phyloP scores from a whole-genome alignment of 2,113 vertebrate genomes.

The Microcebus griseorufus region DNA sequence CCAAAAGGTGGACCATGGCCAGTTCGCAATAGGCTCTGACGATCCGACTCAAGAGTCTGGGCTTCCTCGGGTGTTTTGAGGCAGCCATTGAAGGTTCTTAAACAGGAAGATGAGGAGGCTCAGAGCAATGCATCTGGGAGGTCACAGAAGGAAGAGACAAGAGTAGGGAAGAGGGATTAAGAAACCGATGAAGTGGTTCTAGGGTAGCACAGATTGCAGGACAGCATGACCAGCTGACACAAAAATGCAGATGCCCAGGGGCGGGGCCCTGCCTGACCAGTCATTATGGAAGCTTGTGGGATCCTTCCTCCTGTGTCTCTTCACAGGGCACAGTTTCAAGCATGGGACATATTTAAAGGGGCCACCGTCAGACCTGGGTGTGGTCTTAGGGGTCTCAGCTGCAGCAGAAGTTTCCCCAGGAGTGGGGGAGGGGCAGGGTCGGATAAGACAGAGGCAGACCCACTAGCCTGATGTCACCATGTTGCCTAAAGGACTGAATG shows the following conservation, averaged over 20 bases:
- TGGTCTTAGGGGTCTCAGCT: background rate
- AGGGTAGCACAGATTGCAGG: no score
- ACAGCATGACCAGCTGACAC: accelerated
- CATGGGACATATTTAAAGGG: background rate
- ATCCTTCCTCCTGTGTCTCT: background rate
- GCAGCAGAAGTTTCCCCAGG: no score
- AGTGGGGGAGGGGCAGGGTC: accelerated
- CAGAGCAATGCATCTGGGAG: background rate
- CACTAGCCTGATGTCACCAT: accelerated
- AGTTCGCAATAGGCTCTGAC: background rate
- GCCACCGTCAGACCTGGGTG: accelerated
- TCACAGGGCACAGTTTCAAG: background rate
- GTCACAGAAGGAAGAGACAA: background rate
- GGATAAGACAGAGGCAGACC: background rate
- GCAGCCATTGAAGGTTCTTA: background rate
- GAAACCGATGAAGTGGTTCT: accelerated
- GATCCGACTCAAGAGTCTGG: background rate
- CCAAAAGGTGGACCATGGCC: background rate
- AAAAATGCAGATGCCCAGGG: accelerated
- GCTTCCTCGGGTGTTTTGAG: background rate
- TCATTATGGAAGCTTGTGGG: accelerated
- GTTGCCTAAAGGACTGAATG: accelerated
- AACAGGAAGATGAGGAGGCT: accelerated
- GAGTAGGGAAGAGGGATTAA: background rate
- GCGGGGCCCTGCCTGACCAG: accelerated